Conservation (phyloP, 2,797 vertebrate species). For the Neolamprologus multifasciatus region DNA sequence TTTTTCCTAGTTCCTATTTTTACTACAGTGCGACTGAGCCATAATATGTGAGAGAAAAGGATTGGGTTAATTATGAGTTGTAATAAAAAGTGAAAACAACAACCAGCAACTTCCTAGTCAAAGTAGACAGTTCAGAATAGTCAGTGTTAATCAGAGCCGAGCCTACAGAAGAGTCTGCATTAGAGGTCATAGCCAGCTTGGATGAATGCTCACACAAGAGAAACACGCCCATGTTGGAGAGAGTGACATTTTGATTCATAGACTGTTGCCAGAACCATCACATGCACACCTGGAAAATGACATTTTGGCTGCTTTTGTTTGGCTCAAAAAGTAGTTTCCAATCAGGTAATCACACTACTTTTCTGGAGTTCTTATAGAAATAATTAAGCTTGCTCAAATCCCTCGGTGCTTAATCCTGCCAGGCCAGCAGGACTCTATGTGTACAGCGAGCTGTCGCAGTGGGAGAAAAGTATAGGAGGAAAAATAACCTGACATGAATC, state of each 20-base stretch:
- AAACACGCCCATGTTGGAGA: neutral
- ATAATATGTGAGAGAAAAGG: neutral
- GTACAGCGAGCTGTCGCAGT: neutral
- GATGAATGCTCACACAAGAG: neutral
- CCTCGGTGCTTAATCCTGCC: neutral
- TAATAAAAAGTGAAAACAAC: neutral
- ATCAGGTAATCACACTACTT: neutral
- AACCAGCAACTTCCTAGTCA: neutral
- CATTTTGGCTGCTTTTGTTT: neutral
- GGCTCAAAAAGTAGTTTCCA: neutral
- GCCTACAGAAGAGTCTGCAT: neutral
- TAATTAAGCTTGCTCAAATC: neutral
- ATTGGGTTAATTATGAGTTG: neutral
- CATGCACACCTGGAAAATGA: neutral
- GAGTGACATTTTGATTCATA: neutral
- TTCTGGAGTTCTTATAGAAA: neutral
- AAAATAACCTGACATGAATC: constrained; percentile 28
- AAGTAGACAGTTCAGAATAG: neutral
- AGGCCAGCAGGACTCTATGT: neutral
- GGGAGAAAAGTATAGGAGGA: constrained; percentile 3
- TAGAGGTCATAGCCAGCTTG: neutral
- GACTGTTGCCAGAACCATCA: neutral
- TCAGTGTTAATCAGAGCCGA: neutral
- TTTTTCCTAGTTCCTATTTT: neutral
- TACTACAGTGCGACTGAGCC: neutral